Evolutionary conservation across 2,888 invertebrate genomes (phyloP).

Genomic region (Carcina quercana): DNA sequence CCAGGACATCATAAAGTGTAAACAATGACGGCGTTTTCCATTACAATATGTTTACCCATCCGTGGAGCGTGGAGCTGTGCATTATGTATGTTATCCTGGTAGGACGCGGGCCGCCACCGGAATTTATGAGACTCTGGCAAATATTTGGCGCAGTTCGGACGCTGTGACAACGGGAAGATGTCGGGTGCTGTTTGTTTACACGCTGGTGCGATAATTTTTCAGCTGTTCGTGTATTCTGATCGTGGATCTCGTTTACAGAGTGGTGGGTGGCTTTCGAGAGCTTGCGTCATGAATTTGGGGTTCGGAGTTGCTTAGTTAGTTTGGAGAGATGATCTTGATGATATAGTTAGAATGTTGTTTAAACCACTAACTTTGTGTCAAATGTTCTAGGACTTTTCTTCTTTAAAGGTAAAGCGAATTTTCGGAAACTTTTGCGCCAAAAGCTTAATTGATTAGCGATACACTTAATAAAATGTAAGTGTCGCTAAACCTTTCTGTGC

Average conservation of each 20-base stretch:
- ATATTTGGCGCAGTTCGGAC: slow-evolving; percentile 72
- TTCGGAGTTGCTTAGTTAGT: slow-evolving; percentile 36
- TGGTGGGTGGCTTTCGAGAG: slow-evolving; percentile 26
- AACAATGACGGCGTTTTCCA: slow-evolving; percentile 73
- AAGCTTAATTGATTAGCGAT: too few relatives aligned
- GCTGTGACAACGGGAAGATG: slow-evolving; percentile 69
- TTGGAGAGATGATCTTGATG: too few relatives aligned
- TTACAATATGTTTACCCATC: slow-evolving; percentile 75
- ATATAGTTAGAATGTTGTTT: too few relatives aligned
- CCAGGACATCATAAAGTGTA: slow-evolving; percentile 71
- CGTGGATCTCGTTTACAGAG: slow-evolving; percentile 36
- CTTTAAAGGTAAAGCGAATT: too few relatives aligned
- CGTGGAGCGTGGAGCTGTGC: slow-evolving; percentile 64
- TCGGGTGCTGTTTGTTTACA: slow-evolving; percentile 62
- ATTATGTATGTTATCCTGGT: slow-evolving; percentile 73
- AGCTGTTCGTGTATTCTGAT: slow-evolving; percentile 50
- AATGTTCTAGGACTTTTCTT: too few relatives aligned
- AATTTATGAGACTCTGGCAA: slow-evolving; percentile 70
- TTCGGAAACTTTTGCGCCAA: too few relatives aligned
- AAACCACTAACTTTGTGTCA: too few relatives aligned
- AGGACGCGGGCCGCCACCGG: slow-evolving; percentile 56
- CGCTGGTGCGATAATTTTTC: slow-evolving; percentile 65
- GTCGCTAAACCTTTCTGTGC: too few relatives aligned
- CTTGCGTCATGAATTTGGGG: slow-evolving; percentile 23
- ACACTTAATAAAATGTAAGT: too few relatives aligned